Base-by-base conservation (phyloP, 2,888 invertebrate species). In the Lutraria lutraria region DNA sequence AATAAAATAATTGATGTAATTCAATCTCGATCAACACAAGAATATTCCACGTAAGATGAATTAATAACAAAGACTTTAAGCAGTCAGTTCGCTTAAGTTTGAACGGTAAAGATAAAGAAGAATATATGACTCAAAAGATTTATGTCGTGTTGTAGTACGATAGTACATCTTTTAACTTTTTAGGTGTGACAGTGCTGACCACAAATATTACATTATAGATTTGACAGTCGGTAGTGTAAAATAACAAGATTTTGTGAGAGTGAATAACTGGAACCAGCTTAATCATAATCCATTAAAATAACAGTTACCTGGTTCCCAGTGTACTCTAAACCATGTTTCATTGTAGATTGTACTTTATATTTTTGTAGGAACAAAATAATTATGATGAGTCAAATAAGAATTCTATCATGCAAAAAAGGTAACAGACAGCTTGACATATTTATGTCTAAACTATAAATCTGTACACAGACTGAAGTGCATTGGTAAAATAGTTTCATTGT, bases 71-170 rank as follows among this genome's bases (percentile, higher is more conserved):
- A 68, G 25, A 76, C 2, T 76, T 4, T 76, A 76, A 31, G 19
- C 25, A 76, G 76, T 25, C 63, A 15, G 76, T 31, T 76, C 31
- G 31, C 76, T 31, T 76, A 19, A 25, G 34, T 76, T 34, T 31
- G 76, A 31, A 6, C 31, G 76, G 29, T 16, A 31, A 76, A 34
- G 76, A 31, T 76, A 76, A 76, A 76, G 76, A 16, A 34, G 19
- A 76, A 34, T 76, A 76, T 76, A 76, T 76, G 76, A 76, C 76
- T 76, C 76, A 76, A 76, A 34, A 34, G 76, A 76, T 76, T 76
- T 76, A 76, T 76, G 76, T 76, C 29, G 15, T n/a, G 31, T 31
- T 34, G 31, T 34, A 43, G 43, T 43, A 43, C 2, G 43, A 76
- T 76, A 76, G 63, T 68, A 68, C n/a, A 25, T 13, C n/a, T n/a